phyloP scores from a whole-genome alignment of 2,113 vertebrate genomes.

The Amblyopsis rosae region DNA sequence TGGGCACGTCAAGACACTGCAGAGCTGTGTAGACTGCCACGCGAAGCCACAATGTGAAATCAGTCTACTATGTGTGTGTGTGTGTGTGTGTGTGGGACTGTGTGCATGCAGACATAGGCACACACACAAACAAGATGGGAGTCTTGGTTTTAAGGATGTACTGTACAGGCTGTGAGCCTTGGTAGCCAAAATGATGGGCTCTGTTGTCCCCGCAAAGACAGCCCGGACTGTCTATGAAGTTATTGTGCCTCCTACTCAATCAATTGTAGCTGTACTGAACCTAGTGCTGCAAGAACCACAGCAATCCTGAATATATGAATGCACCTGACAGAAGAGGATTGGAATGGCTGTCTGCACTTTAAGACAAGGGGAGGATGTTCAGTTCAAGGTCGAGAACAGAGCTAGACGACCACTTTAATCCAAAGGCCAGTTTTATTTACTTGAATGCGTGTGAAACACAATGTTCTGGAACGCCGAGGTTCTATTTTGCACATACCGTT shows the following conservation, averaged over 20 bases:
- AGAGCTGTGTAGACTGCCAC: constrained; percentile 39
- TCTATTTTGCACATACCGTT: constrained; percentile 70
- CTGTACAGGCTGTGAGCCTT: constrained; percentile 42
- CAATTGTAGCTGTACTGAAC: constrained; percentile 57
- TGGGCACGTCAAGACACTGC: constrained; percentile 57
- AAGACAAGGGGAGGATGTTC: constrained; percentile 20
- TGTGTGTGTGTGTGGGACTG: not conserved
- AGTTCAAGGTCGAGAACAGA: constrained; percentile 3
- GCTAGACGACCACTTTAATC: constrained; percentile 35
- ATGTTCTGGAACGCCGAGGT: constrained; percentile 45
- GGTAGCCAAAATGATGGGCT: constrained; percentile 26
- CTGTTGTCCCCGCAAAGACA: constrained; percentile 23
- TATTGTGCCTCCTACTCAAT: constrained; percentile 66
- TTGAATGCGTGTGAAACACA: constrained; percentile 58
- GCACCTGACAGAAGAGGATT: constrained; percentile 32
- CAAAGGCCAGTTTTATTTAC: constrained; percentile 60
- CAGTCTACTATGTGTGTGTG: not conserved
- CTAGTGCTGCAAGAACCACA: constrained; percentile 50
- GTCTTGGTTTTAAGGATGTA: constrained; percentile 56
- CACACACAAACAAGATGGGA: not conserved
- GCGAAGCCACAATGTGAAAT: constrained; percentile 31
- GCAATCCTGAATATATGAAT: constrained; percentile 7
- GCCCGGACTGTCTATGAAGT: constrained; percentile 52
- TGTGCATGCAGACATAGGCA: not conserved
- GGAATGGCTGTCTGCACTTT: constrained; percentile 48